A percentile compares a stretch with the other conserved stretches of the same genome.
These are phyloP conservation scores for Aleiodes testaceus DNA, from an alignment of 2,888 invertebrate genomes.

Conservation along the genomic window DNA sequence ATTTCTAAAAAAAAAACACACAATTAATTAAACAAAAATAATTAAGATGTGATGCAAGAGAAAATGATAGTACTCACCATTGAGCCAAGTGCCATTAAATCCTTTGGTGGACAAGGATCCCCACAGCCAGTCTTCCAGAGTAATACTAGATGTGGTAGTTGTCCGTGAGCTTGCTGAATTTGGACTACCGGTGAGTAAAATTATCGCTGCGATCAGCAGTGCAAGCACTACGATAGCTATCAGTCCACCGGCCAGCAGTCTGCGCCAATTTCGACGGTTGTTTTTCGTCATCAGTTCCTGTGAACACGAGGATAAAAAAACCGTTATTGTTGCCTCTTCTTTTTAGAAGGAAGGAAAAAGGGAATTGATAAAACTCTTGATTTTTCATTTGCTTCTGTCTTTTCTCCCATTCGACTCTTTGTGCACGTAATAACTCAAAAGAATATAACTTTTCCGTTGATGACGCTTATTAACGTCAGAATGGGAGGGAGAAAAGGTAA, in stretches of 20 bases:
- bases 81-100: conserved; percentile 89
- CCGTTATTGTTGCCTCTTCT: background rate
- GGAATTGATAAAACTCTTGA: conserved; percentile 1
- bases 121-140: conserved; percentile 82
- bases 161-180: conserved; percentile 54
- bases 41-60: background rate
- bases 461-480: background rate
- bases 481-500: background rate
- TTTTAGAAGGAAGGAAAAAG: background rate
- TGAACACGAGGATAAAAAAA: conserved; percentile 43
- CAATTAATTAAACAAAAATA: background rate
- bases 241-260: conserved; percentile 70
- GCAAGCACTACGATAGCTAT: conserved; percentile 76
- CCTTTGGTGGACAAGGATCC: conserved; percentile 79
- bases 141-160: conserved; percentile 71
- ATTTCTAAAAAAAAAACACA: background rate
- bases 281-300: conserved; percentile 70
- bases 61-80: conserved; percentile 75
- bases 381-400: background rate
- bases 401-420: background rate
- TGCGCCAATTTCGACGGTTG: conserved; percentile 68
- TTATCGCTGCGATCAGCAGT: conserved; percentile 77
- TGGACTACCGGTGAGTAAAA: conserved; percentile 74
- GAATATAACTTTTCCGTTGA: too few relatives aligned
- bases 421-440: too few relatives aligned